Percentiles rank a stretch among this genome's conserved stretches.
Evolutionary conservation across 2,888 invertebrate genomes (phyloP).

Genomic region (Archips xylosteana): DNA sequence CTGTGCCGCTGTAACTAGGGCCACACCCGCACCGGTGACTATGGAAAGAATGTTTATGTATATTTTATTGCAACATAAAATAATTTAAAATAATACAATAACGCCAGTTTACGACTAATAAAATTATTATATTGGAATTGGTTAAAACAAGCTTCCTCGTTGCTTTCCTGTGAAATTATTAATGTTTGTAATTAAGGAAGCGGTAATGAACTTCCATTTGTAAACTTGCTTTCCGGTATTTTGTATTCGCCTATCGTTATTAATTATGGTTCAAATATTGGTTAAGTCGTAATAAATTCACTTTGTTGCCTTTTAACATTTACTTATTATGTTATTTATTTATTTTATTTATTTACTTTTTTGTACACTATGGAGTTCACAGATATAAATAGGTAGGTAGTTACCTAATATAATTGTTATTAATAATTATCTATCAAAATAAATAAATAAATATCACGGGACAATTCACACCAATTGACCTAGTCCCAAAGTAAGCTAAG

Average conservation of each 20-base stretch:
- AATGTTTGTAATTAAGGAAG: slow-evolving; percentile 34
- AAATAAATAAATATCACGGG: no score
- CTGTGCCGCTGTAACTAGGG: slow-evolving; percentile 17
- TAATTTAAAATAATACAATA: slow-evolving; percentile 33
- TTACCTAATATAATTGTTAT: no score
- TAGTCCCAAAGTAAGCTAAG: no score
- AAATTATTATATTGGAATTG: slow-evolving; percentile 33
- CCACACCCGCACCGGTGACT: slow-evolving; percentile 12
- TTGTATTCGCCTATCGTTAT: slow-evolving; percentile 2
- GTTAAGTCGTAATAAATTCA: not conserved
- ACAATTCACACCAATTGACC: no score
- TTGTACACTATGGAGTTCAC: not conserved
- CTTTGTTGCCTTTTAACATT: no score
- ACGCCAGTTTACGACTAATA: slow-evolving; percentile 32
- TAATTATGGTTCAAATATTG: not conserved
- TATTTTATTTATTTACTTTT: no score
- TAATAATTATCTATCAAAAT: no score
- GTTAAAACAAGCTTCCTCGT: slow-evolving; percentile 35
- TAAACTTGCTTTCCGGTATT: slow-evolving; percentile 25
- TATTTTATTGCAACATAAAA: slow-evolving; percentile 32
- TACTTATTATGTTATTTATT: no score
- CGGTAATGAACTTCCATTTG: slow-evolving; percentile 38
- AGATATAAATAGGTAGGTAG: no score
- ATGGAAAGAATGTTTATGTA: slow-evolving; percentile 26
- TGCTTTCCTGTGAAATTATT: slow-evolving; percentile 29